Conservation (phyloP, 2,888 invertebrate species). For the Microplitis deprimator region DNA sequence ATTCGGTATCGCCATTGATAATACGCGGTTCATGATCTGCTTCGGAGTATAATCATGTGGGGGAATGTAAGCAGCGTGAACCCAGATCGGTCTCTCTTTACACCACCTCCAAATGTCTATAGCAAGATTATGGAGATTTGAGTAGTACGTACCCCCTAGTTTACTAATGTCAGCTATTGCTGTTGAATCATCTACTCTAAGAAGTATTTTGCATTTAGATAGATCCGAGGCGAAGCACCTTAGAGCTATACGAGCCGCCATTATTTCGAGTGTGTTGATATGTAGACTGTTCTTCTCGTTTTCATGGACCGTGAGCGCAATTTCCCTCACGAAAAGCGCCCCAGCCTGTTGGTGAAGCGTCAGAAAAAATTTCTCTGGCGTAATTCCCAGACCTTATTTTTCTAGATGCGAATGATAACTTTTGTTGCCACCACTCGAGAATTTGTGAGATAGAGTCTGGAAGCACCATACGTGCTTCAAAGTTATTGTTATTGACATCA, state of each 20-base stretch:
- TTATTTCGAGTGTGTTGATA: conserved; percentile 48
- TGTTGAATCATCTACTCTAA: neutral
- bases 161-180: too few species aligned
- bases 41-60: too few species aligned
- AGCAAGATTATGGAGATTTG: too few species aligned
- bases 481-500: conserved; percentile 23
- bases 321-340: conserved; percentile 39
- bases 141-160: too few species aligned
- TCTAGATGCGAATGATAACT: conserved; percentile 15
- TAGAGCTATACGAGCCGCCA: conserved; percentile 26
- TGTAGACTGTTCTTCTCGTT: conserved; percentile 38
- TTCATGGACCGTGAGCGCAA: conserved; percentile 40
- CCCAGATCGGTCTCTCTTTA: too few species aligned
- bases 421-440: conserved; percentile 40
- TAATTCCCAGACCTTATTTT: conserved; percentile 34
- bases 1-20: too few species aligned
- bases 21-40: too few species aligned
- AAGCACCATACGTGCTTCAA: conserved; percentile 37
- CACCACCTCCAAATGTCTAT: too few species aligned
- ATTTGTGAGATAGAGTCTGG: conserved; percentile 26
- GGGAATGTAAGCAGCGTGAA: too few species aligned
- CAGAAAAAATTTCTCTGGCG: conserved; percentile 34
- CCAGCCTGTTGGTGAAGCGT: conserved; percentile 41
- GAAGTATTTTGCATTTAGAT: neutral
- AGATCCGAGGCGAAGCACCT: neutral